A percentile compares a stretch with the other conserved stretches of the same genome.
These are phyloP conservation scores for Cantharis nigra DNA, from an alignment of 2,888 invertebrate species.

Conservation along the genomic window DNA sequence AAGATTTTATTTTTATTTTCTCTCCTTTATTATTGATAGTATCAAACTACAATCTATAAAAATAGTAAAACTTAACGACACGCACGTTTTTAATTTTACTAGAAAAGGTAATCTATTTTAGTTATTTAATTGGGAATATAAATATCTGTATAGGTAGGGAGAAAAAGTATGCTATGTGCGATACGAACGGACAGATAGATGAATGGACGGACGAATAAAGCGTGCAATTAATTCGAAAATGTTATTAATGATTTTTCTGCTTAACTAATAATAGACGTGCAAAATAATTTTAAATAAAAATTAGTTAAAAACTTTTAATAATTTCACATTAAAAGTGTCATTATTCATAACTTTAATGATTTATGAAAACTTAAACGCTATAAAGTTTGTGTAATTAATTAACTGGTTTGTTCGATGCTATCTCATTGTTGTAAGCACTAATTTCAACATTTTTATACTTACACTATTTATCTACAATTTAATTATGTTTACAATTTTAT, in stretches of 20 bases:
- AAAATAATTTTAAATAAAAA: not conserved
- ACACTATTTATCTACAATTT: not conserved
- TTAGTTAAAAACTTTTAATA: not conserved
- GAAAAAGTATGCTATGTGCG: not conserved
- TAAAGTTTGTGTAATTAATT: constrained; percentile 1
- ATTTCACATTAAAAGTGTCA: not conserved
- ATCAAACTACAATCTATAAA: not conserved
- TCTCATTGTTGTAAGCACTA: not conserved
- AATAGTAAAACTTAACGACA: not conserved
- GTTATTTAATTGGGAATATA: not conserved
- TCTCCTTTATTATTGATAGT: not conserved
- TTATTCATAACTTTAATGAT: not conserved
- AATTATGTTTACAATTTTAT: not conserved
- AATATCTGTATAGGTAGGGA: not conserved
- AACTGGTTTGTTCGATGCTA: not conserved
- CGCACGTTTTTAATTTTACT: not conserved
- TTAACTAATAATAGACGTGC: not conserved
- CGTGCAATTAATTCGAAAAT: not conserved
- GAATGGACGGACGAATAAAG: not conserved
- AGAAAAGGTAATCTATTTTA: not conserved
- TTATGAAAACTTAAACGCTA: constrained; percentile 1
- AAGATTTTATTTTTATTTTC: constrained; percentile 12
- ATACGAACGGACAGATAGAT: not conserved
- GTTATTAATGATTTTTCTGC: not conserved
- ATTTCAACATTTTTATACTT: not conserved